Evolutionary conservation across 1,140 invertebrate genomes (phyloP).

Genomic region (Drosophila mauritiana): DNA sequence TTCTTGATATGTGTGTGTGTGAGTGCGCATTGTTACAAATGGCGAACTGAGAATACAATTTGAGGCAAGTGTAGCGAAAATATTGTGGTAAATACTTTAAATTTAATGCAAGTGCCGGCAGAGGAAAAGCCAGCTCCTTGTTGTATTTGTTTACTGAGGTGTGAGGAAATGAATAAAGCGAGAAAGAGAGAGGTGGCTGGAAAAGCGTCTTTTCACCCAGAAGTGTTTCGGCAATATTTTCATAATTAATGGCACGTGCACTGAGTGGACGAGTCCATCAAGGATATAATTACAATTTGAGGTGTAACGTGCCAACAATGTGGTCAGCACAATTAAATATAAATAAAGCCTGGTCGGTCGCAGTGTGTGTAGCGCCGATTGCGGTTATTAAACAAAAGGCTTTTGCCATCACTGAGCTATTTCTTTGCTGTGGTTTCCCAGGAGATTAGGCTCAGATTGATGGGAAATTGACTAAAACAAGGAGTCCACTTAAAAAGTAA

Average conservation of each 20-base stretch:
- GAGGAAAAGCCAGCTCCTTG: slow-evolving; percentile 24
- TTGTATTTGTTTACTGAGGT: background rate
- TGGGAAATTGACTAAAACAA: background rate
- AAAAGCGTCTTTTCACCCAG: slow-evolving; percentile 35
- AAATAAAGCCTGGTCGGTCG: slow-evolving; percentile 26
- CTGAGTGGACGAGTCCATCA: slow-evolving; percentile 51
- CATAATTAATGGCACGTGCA: slow-evolving; percentile 72
- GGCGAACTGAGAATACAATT: slow-evolving; percentile 60
- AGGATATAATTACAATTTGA: slow-evolving; percentile 62
- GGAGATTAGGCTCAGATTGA: slow-evolving; percentile 16
- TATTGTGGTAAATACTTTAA: slow-evolving; percentile 75
- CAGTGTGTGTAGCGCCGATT: slow-evolving; percentile 13
- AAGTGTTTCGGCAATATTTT: slow-evolving; percentile 76
- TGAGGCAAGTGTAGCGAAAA: slow-evolving; percentile 71
- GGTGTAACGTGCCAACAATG: slow-evolving; percentile 48
- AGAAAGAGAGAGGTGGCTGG: background rate
- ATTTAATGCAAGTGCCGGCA: slow-evolving; percentile 68
- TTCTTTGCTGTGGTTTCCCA: slow-evolving; percentile 36
- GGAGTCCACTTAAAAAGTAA: too few relatives aligned
- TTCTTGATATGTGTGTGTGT: slow-evolving; percentile 22
- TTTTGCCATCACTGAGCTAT: slow-evolving; percentile 4
- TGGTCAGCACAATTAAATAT: slow-evolving; percentile 48
- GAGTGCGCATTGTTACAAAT: slow-evolving; percentile 10
- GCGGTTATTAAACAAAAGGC: slow-evolving; percentile 23
- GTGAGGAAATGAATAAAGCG: background rate